Percentiles rank a stretch among this genome's conserved stretches.
Evolutionary conservation across 1,140 invertebrate species (phyloP).

Genomic region (Phocides pigmalion): DNA sequence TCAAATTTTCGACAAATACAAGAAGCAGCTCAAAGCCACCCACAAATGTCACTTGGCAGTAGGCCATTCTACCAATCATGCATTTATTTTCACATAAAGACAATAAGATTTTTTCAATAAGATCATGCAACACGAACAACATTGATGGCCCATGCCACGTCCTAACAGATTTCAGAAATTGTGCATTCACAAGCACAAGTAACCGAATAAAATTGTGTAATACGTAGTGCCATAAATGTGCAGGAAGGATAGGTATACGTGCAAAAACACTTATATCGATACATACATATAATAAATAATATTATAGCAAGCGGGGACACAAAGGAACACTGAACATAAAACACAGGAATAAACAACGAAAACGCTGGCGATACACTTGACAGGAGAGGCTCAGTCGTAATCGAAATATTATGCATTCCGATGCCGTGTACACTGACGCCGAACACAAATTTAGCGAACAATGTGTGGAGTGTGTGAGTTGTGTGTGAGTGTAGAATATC

Average conservation of each 20-base stretch:
- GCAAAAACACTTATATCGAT: constrained; percentile 73
- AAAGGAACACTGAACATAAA: constrained; percentile 69
- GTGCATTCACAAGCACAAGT: constrained; percentile 77
- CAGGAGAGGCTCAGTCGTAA: constrained; percentile 60
- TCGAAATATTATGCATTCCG: constrained; percentile 69
- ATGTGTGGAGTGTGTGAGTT: constrained; percentile 56
- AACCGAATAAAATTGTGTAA: constrained; percentile 66
- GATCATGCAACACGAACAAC: constrained; percentile 81
- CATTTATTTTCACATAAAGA: constrained; percentile 72
- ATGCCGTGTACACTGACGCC: constrained; percentile 72
- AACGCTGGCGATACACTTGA: constrained; percentile 66
- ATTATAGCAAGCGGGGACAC: constrained; percentile 73
- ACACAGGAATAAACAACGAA: constrained; percentile 66
- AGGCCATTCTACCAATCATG: constrained; percentile 77
- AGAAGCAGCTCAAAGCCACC: constrained; percentile 73
- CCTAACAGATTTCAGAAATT: constrained; percentile 62
- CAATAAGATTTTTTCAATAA: constrained; percentile 63
- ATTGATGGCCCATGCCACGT: constrained; percentile 76
- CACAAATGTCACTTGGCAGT: constrained; percentile 66
- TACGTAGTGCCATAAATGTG: constrained; percentile 71
- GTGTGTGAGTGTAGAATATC: constrained; percentile 41
- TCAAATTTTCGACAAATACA: constrained; percentile 29
- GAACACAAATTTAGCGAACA: constrained; percentile 48
- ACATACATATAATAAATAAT: constrained; percentile 65
- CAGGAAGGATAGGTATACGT: constrained; percentile 77